A percentile compares a stretch with the other conserved stretches of the same genome.
Evolutionary conservation across 2,888 invertebrate species (phyloP).

Genomic region (Bhutanitis thaidina): DNA sequence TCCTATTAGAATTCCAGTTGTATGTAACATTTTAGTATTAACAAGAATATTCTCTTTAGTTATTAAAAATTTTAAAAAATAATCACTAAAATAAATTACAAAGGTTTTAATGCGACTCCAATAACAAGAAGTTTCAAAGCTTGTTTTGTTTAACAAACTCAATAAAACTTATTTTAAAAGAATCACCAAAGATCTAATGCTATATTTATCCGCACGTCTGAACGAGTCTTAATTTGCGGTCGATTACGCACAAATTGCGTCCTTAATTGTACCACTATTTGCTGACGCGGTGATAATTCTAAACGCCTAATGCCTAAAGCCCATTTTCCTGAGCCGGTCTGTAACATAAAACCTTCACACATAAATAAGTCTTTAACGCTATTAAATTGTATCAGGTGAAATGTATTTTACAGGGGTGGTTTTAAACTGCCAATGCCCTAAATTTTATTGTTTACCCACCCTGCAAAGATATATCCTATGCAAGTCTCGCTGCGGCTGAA

Average conservation of each 20-base stretch:
- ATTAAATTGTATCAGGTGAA: slow-evolving; percentile 9
- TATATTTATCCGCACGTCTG: background rate
- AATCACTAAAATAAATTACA: too few relatives aligned
- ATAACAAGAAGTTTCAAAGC: too few relatives aligned
- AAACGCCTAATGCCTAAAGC: background rate
- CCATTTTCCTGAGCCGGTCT: slow-evolving; percentile 6
- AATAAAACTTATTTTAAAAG: too few relatives aligned
- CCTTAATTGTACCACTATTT: slow-evolving; percentile 20
- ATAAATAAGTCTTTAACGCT: slow-evolving; percentile 4
- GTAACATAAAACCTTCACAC: slow-evolving; percentile 8
- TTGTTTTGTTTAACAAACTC: too few relatives aligned
- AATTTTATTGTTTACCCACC: background rate
- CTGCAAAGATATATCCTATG: background rate
- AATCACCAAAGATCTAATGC: too few relatives aligned
- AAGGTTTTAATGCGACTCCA: too few relatives aligned
- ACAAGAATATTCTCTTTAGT: too few relatives aligned
- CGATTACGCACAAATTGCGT: slow-evolving; percentile 18
- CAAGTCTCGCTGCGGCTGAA: too few relatives aligned
- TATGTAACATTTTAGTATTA: too few relatives aligned
- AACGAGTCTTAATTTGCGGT: slow-evolving; percentile 7
- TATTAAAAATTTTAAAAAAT: too few relatives aligned
- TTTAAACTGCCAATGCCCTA: too few relatives aligned
- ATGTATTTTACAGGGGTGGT: background rate
- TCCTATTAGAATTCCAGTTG: background rate
- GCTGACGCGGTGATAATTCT: slow-evolving; percentile 7